These are phyloP conservation scores for Petrosia ficiformis DNA, from an alignment of 37 sponge, comb jelly and placozoan genomes.

Conservation along the genomic window DNA sequence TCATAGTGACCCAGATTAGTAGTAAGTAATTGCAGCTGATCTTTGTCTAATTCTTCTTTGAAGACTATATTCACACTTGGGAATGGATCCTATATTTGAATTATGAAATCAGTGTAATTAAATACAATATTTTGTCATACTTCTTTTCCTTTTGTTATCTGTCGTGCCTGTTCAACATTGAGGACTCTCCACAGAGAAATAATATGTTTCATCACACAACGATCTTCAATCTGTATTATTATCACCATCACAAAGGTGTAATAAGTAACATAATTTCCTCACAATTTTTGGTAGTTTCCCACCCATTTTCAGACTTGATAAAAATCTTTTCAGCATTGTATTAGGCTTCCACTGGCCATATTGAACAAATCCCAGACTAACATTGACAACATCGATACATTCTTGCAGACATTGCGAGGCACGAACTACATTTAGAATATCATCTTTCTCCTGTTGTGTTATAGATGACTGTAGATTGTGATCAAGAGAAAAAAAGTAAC, in stretches of 20 bases:
- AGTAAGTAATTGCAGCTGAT: not conserved
- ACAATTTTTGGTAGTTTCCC: not conserved
- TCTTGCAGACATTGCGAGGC: not conserved
- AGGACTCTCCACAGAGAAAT: not conserved
- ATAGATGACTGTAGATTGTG: too few relatives aligned
- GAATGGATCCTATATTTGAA: conserved; percentile 4
- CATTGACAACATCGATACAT: not conserved
- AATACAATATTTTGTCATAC: not conserved
- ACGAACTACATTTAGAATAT: not conserved
- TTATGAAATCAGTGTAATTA: not conserved
- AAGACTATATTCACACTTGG: not conserved
- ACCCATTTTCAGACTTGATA: not conserved
- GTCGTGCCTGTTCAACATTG: conserved; percentile 1
- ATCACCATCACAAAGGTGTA: not conserved
- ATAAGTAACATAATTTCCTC: not conserved
- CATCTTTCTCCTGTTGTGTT: not conserved
- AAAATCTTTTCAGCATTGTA: not conserved
- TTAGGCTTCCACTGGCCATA: not conserved
- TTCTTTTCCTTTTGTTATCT: not conserved
- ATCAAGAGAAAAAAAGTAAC: too few relatives aligned
- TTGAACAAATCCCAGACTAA: not conserved
- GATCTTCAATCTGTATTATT: not conserved
- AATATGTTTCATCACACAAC: not conserved
- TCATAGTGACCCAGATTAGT: not conserved
- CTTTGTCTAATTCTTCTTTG: not conserved